Base-by-base conservation (phyloP, 2,888 invertebrate species). In the Machimus rusticus region DNA sequence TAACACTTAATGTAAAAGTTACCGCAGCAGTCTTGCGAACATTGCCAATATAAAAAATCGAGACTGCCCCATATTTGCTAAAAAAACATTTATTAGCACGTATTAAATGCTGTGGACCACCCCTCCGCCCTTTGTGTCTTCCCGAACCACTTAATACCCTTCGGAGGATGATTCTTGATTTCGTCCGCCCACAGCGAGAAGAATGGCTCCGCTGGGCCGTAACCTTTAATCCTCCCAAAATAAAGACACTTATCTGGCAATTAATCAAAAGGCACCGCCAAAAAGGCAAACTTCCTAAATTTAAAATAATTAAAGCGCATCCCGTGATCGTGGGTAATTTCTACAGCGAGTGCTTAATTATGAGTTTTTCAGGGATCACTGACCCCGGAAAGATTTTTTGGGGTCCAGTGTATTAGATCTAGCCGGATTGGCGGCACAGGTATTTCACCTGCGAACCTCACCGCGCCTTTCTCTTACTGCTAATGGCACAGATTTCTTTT, bases 241-340 rank as follows among this genome's bases (percentile, higher is more conserved):
- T 81, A 81, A 81, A 81, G 81, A 81, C 51, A 81, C 81, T 81
- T 81, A 81, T 81, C 81, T 51, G 81, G 51, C 81, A 81, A 81
- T 81, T 81, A 81, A 81, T 81, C 81, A 81, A 81, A 39, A 37
- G 19, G 43, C 16, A 55, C 81, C 81, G 81, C 81, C 81, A 81
- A 81, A 46, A 81, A 51, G 14, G 34, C 81, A 14, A 81, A 51
- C 46, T 81, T 81, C 51, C 12, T 81, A 81, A 46, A 51, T 81
- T 81, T 81, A 43, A 46, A 81, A 81, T 81, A 81, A 81, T 81
- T 81, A 81, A 81, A 81, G 28, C 81, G n/a, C 81, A 81, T 28
- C 55, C 55, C 55, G 23, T 81, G 34, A 51, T 51, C 81, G 28
- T 31, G 14, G 9, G 81, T 81, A 31, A 81, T 81, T 81, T 81